Evolutionary conservation across 30 jellyfish, hydroid and myxozoan species (phyloP), one percentile per base, ranked within the genome.

Genomic region (Chrysaora quinquecirrha): DNA sequence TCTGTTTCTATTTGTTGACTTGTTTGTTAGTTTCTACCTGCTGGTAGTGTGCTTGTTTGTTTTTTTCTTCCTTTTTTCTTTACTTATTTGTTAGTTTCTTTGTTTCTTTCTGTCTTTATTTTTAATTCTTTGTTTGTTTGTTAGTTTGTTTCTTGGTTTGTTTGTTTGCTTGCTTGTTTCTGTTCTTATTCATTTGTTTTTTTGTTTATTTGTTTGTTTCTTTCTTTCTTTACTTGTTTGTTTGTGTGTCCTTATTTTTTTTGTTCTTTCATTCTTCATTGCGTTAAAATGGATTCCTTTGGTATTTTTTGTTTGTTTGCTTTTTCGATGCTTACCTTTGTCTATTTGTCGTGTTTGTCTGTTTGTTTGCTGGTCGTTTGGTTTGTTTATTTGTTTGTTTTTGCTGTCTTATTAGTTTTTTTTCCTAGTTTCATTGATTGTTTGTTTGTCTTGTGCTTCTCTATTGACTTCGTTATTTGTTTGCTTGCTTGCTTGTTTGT

Each of bases 21-120:
- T 73, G 56, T n/a, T 48, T 48, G 47, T 27, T 68, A 35, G 18
- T 73, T 21, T 49, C 50, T 73, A n/a, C n/a, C n/a, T n/a, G n/a
- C n/a, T n/a, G n/a, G n/a, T 2, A 0, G 48, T 38, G 6, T 38
- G 54, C 14, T 38, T 38, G 14, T 38, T 14, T 38, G 14, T 38
- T 14, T n/a, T n/a, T 48, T 71, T 52, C 0, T 3, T 30, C 0
- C 48, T 64, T n/a, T n/a, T 21, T 64, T 30, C 28, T 31, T 10
- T n/a, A 24, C 64, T 21, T 64, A 1, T 18, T 21, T 24, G 20
- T 64, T 27, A 3, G 25, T 19, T 64, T 64, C 31, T 43, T 30
- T 24, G n/a, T n/a, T n/a, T n/a, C n/a, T n/a, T n/a, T n/a, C n/a
- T n/a, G n/a, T n/a, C n/a, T n/a, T n/a, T n/a, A n/a, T n/a, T n/a